Evolutionary conservation across 1,140 invertebrate genomes (phyloP).

Genomic region (Zaprionus taronus): DNA sequence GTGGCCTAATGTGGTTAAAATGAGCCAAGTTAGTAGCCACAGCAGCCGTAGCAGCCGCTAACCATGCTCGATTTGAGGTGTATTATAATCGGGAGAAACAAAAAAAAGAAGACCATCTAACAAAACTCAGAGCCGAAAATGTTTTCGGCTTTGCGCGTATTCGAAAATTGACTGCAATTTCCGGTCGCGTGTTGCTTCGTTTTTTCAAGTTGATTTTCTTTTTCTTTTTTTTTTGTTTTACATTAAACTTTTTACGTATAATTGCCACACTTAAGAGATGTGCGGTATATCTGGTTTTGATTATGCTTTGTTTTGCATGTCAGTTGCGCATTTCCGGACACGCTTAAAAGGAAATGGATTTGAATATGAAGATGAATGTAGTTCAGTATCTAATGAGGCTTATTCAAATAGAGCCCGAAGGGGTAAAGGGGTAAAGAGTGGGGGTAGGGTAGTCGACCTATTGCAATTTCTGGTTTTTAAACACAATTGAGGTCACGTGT

Average conservation of each 20-base stretch:
- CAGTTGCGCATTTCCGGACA: slow-evolving; percentile 61
- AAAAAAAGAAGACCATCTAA: slow-evolving; percentile 43
- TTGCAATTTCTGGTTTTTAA: slow-evolving; percentile 44
- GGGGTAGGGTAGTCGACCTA: neutral
- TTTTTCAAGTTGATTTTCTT: slow-evolving; percentile 27
- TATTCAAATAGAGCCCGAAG: slow-evolving; percentile 54
- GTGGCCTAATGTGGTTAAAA: neutral
- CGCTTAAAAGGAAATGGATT: slow-evolving; percentile 69
- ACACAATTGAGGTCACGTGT: slow-evolving; percentile 69
- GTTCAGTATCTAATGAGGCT: slow-evolving; percentile 32
- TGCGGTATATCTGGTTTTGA: slow-evolving; percentile 30
- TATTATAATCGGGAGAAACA: slow-evolving; percentile 31
- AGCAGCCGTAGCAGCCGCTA: slow-evolving; percentile 4
- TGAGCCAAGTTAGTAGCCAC: slow-evolving; percentile 38
- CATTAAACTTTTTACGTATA: slow-evolving; percentile 59
- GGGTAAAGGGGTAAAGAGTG: neutral
- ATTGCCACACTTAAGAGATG: slow-evolving; percentile 65
- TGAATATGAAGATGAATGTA: slow-evolving; percentile 79
- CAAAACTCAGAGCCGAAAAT: slow-evolving; percentile 41
- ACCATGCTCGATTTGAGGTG: slow-evolving; percentile 38
- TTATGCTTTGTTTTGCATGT: slow-evolving; percentile 72
- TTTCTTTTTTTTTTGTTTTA: slow-evolving; percentile 47
- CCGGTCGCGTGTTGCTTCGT: slow-evolving; percentile 72
- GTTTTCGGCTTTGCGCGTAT: slow-evolving; percentile 39
- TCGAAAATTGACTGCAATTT: slow-evolving; percentile 75